Base-by-base conservation (phyloP, 2,888 invertebrate genomes). In the Masnerella sp. region DNA sequence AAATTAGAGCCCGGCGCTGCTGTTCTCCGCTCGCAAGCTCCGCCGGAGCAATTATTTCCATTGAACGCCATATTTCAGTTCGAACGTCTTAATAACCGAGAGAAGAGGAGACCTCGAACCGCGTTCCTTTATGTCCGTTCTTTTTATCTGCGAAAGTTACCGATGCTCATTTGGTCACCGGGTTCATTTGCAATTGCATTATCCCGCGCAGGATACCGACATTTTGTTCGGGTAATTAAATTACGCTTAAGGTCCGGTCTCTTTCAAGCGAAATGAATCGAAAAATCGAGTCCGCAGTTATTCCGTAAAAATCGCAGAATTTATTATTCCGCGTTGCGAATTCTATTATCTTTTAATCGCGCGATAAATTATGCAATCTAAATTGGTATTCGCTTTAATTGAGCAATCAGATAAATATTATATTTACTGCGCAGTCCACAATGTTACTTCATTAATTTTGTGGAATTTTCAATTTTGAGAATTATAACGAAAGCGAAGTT, bases 21-120 rank as follows among this genome's bases (percentile, higher is more conserved):
- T 69, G 56, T 42, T 73, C 42, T 30, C 56, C 28, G 34, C 52
- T 40, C 51, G 58, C 40, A 65, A 58, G 67, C 59, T 65, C 43
- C 71, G 62, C 58, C 56, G 69, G 58, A 40, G 82, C 83, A 84
- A 84, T 84, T 85, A 85, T 84, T 84, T 79, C 80, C 77, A 76
- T 82, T 82, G 82, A 82, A 84, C 82, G 83, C 80, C 77, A 83
- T 84, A 84, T 84, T 84, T 84, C 82, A 84, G 80, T 76, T 80
- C 73, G 79, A 84, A 84, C 83, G 80, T 85, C 85, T 85, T 84
- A 85, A 85, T 85, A 84, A 84, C 81, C 79, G 80, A 75, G 82
- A 38, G 32, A 56, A 18, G 28, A 65, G 45, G 40, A 22, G 49
- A 34, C 45, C 45, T 45, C 43, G 40, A 71, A 65, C 22, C 47